These are phyloP conservation scores for Thysanoteuthis rhombus DNA, from an alignment of 2,888 invertebrate species.

Conservation along the genomic window DNA sequence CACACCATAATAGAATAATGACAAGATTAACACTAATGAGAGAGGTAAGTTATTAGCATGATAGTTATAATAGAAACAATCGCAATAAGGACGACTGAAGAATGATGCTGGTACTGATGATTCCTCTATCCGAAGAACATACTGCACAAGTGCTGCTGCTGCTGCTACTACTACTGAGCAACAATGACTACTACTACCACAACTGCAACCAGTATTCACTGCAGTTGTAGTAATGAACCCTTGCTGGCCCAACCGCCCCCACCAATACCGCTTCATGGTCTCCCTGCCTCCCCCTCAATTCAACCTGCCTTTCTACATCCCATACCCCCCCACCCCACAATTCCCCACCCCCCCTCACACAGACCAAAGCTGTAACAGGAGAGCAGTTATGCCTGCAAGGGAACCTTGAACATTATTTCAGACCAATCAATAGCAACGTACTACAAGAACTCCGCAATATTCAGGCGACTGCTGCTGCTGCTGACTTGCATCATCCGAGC, in stretches of 20 bases:
- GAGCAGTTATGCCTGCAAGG: neutral
- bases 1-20: no score
- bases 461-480: neutral
- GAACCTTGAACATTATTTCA: neutral
- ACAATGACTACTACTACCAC: neutral
- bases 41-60: neutral
- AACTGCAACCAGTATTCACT: neutral
- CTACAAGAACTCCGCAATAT: neutral
- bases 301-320: neutral
- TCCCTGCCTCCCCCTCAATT: neutral
- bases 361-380: neutral
- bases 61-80: no score
- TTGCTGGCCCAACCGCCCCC: neutral
- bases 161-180: no score
- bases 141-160: neutral
- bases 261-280: no score
- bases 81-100: no score
- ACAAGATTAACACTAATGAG: no score
- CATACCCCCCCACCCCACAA: neutral
- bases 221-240: neutral
- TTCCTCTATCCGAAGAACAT: neutral
- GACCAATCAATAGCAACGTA: neutral
- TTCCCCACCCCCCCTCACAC: neutral
- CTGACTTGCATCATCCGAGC: neutral
- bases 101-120: neutral